Percentiles rank a stretch among this genome's conserved stretches.
phyloP scores from a whole-genome alignment of 30 jellyfish, hydroid and myxozoan genomes.

The Chrysaora quinquecirrha region DNA sequence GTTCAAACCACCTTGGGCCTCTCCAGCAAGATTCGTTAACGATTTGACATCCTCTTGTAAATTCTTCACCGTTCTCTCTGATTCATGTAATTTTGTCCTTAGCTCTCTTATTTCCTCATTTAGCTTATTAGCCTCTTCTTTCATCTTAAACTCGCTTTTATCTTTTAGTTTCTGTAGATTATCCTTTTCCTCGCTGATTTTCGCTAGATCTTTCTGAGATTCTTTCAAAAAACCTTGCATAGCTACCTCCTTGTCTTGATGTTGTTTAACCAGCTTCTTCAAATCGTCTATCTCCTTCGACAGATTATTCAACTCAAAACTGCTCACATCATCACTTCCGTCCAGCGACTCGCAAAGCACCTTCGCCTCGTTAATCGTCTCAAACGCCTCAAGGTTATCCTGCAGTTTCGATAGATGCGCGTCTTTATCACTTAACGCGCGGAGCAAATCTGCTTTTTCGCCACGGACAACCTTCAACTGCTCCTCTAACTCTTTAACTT shows the following conservation, averaged over 20 bases:
- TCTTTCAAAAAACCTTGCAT: conserved; percentile 54
- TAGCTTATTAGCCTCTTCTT: conserved; percentile 62
- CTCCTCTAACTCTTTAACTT: conserved; percentile 85
- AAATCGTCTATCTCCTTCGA: conserved; percentile 85
- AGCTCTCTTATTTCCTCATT: conserved; percentile 71
- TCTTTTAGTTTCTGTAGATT: conserved; percentile 67
- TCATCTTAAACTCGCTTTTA: conserved; percentile 44
- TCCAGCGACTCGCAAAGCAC: conserved; percentile 48
- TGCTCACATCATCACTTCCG: conserved; percentile 39
- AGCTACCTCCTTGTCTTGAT: conserved; percentile 63
- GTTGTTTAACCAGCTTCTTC: conserved; percentile 60
- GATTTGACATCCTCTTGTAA: conserved; percentile 68
- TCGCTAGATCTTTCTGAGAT: conserved; percentile 67
- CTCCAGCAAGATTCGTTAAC: conserved; percentile 83
- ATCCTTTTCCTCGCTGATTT: conserved; percentile 57
- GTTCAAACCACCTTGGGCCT: conserved; percentile 79
- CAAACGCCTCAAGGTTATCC: conserved; percentile 51
- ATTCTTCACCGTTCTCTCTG: conserved; percentile 68
- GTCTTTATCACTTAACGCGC: conserved; percentile 69
- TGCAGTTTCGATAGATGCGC: conserved; percentile 47
- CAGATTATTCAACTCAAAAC: conserved; percentile 69
- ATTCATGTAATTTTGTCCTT: conserved; percentile 72
- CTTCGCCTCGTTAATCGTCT: conserved; percentile 69
- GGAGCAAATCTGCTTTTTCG: conserved; percentile 73
- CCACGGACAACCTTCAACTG: conserved; percentile 82